Conservation (phyloP, 2,113 vertebrate genomes). For the Galbula dea region DNA sequence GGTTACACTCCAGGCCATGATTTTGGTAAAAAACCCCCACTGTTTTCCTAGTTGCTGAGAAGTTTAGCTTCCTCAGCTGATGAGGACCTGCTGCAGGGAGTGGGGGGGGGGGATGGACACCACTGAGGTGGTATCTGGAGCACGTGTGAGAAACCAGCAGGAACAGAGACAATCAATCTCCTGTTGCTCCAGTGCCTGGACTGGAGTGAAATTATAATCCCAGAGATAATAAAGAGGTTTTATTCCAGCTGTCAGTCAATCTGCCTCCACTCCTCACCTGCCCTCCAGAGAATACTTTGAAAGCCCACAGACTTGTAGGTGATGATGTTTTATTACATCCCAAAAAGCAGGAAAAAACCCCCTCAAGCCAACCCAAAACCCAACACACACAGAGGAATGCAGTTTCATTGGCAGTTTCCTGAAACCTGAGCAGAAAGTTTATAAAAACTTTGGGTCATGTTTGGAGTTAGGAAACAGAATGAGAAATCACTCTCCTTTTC, state of each 20-base stretch:
- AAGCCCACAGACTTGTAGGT: slow-evolving; percentile 38
- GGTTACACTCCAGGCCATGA: neutral
- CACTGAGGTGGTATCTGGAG: rapidly evolving
- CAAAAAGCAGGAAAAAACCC: neutral
- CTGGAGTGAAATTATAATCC: neutral
- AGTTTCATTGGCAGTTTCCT: slow-evolving; percentile 66
- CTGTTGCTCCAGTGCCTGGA: neutral
- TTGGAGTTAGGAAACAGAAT: slow-evolving; percentile 56
- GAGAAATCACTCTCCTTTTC: slow-evolving; percentile 33
- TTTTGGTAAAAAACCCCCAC: neutral
- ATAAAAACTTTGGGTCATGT: slow-evolving; percentile 54
- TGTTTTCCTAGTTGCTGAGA: neutral
- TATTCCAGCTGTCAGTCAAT: slow-evolving; percentile 38
- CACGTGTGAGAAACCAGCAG: neutral
- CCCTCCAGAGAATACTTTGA: slow-evolving; percentile 11
- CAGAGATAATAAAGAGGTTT: slow-evolving; percentile 34
- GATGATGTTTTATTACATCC: slow-evolving; percentile 57
- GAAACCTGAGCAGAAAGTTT: slow-evolving; percentile 67
- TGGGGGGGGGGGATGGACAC: rapidly evolving
- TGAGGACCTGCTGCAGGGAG: too few relatives aligned
- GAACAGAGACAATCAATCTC: neutral
- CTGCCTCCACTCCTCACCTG: slow-evolving; percentile 21
- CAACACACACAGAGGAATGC: slow-evolving; percentile 29
- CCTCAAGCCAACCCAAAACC: too few relatives aligned
- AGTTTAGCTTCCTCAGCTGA: neutral